Base-by-base conservation (phyloP, 2,888 invertebrate genomes). In the Prosapia bicincta region DNA sequence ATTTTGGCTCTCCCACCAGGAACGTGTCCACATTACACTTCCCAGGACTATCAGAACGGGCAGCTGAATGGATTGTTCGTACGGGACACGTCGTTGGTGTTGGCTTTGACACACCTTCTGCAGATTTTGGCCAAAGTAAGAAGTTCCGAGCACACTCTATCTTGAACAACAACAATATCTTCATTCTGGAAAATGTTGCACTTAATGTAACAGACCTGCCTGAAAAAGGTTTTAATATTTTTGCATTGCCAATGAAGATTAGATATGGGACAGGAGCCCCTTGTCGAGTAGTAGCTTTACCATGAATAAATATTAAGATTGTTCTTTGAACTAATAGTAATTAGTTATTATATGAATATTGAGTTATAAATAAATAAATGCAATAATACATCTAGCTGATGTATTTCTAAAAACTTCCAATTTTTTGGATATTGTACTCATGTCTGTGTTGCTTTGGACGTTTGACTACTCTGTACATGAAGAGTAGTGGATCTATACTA, bases 161-260 rank as follows among this genome's bases (percentile, higher is more conserved):
- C 24, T 85, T 91, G 5, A 85, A 82, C 1, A 78, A 80, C n/a
- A 81, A 83, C 6, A 85, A 86, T 77, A 84, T 88, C 24, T 88
- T 86, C 78, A 84, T 86, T 78, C 84, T 92, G 28, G 92, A 92
- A 83, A 91, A 91, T 81, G 88, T 91, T 2, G 79, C 79, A 32
- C 26, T 77, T 13, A 76, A 66, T 24, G 69, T 67, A 26, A 74
- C 67, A 26, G 26, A 26, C 32, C 77, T 87, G 85, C 72, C 84
- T 87, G 87, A 85, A 2, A 84, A 83, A 77, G 73, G 68, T 26
- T 88, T 88, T 81, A 83, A 86, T 81, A 80, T 88, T 0, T 82
- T 88, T 65, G 88, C 88, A 0, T 86, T 90, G 83, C 91, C 91
- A 0, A 86, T 91, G 82, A 92, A 91, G 81, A 84, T 91, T 28